These are phyloP conservation scores for Myathropa florea DNA, from an alignment of 2,888 invertebrate species.

Conservation along the genomic window DNA sequence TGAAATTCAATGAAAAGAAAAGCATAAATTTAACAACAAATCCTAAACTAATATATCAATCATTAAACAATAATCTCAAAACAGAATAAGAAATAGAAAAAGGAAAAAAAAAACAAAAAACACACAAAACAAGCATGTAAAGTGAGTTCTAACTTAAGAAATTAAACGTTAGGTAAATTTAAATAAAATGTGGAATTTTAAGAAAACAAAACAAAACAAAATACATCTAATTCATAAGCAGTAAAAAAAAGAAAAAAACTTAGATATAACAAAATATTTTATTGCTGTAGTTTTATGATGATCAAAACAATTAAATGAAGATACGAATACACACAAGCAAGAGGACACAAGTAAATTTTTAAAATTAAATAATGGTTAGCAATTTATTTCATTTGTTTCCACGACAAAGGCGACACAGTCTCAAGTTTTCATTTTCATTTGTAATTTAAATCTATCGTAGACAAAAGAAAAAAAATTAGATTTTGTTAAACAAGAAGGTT, in stretches of 20 bases:
- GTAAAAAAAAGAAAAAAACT: slow-evolving; percentile 3
- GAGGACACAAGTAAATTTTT: slow-evolving; percentile 50
- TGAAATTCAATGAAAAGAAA: slow-evolving; percentile 52
- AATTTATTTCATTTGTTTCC: slow-evolving; percentile 9
- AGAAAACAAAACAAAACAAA: slow-evolving; percentile 27
- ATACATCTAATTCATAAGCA: slow-evolving; percentile 45
- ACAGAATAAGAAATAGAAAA: slow-evolving; percentile 18
- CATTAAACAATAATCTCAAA: slow-evolving; percentile 65
- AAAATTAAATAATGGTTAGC: slow-evolving; percentile 8
- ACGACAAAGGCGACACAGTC: not conserved
- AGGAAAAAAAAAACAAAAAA: not conserved
- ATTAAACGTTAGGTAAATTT: slow-evolving; percentile 55
- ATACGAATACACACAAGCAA: slow-evolving; percentile 56
- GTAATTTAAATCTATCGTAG: not conserved
- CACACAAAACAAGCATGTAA: slow-evolving; percentile 36
- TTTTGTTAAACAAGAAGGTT: slow-evolving; percentile 18
- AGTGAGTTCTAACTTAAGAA: slow-evolving; percentile 47
- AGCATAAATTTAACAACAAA: slow-evolving; percentile 21
- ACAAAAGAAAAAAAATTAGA: not conserved
- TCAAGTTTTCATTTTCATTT: slow-evolving; percentile 18
- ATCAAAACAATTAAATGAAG: slow-evolving; percentile 34
- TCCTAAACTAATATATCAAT: slow-evolving; percentile 68
- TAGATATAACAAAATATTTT: slow-evolving; percentile 43
- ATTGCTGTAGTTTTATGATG: slow-evolving; percentile 61
- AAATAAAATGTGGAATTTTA: slow-evolving; percentile 54